Base-by-base conservation (phyloP, 2,888 invertebrate species). In the Autographa pulchrina region DNA sequence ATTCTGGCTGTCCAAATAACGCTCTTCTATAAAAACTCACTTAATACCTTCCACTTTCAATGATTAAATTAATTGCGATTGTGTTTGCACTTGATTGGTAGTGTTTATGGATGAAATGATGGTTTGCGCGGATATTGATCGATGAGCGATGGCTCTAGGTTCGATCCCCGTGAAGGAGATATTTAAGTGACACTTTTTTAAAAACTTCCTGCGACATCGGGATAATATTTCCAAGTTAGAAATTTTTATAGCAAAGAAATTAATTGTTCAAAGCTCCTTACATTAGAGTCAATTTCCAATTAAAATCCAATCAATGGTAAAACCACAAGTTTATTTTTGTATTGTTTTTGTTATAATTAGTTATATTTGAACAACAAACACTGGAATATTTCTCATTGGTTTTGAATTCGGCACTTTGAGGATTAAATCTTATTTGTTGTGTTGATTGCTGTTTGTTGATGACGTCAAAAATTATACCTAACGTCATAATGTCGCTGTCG, bases 331-430 rank as follows among this genome's bases (percentile, higher is more conserved):
- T 58, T 20, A 66, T 56, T 48, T 68, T 35, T 70, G 58, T 63
- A 54, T 62, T 54, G 63, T 63, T 78, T 67, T 58, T 70, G 67
- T 72, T 80, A 66, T 62, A 74, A 77, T 81, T 74, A 54, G 8
- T 77, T 70, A n/a, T 67, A 65, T 74, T 81, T 80, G 72, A 9
- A 52, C 54, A 61, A 68, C 54, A 68, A 77, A 74, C 80, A 72
- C 61, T 71, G 62, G 35, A 25, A 25, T 56, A 11, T 54, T 25
- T 60, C 60, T 56, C 56, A 65, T 80, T 80, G 70, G 68, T 77
- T 83, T 68, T 70, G 32, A 72, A 77, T 67, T 67, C 68, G 56
- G 56, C 62, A 59, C 73, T 68, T 68, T 59, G 32, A 13, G 43
- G 48, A 62, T 72, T 56, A 13, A 60, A n/a, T 56, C 2, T 63